A percentile compares a stretch with the other conserved stretches of the same genome.
These are phyloP conservation scores for Oscheius sp. DNA, from an alignment of 1,140 invertebrate genomes.

Conservation along the genomic window DNA sequence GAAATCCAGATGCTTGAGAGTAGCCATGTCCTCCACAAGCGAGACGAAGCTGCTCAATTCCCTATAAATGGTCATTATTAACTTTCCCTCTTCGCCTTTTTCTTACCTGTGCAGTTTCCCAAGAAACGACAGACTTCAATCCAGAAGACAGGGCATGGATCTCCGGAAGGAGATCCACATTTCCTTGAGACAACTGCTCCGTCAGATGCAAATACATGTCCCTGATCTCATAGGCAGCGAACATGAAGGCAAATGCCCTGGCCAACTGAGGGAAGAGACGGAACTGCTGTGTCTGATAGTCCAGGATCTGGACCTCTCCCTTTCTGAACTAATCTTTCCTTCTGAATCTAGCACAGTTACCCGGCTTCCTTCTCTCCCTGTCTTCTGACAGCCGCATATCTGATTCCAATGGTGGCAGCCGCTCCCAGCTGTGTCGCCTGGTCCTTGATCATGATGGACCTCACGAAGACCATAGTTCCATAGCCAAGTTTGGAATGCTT, in stretches of 20 bases:
- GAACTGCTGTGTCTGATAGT: slow-evolving; percentile 87
- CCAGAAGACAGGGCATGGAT: slow-evolving; percentile 85
- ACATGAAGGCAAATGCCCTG: slow-evolving; percentile 74
- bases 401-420: slow-evolving; percentile 62
- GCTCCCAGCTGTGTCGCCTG: slow-evolving; percentile 49
- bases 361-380: slow-evolving; percentile 79
- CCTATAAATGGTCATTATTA: slow-evolving; percentile 48
- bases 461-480: slow-evolving; percentile 89
- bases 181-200: slow-evolving; percentile 74
- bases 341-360: slow-evolving; percentile 65
- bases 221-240: slow-evolving; percentile 74
- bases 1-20: slow-evolving; percentile 75
- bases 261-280: slow-evolving; percentile 81
- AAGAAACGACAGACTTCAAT: slow-evolving; percentile 79
- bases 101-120: slow-evolving; percentile 68
- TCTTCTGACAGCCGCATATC: slow-evolving; percentile 80
- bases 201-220: slow-evolving; percentile 75
- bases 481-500: slow-evolving; percentile 82
- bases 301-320: slow-evolving; percentile 81
- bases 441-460: slow-evolving; percentile 70
- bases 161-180: slow-evolving; percentile 66
- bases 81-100: no score
- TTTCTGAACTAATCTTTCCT: slow-evolving; percentile 65
- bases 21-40: slow-evolving; percentile 84
- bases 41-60: slow-evolving; percentile 77